These are phyloP conservation scores for Tricholaema leucomelas DNA, from an alignment of 2,113 vertebrate genomes.

Conservation along the genomic window DNA sequence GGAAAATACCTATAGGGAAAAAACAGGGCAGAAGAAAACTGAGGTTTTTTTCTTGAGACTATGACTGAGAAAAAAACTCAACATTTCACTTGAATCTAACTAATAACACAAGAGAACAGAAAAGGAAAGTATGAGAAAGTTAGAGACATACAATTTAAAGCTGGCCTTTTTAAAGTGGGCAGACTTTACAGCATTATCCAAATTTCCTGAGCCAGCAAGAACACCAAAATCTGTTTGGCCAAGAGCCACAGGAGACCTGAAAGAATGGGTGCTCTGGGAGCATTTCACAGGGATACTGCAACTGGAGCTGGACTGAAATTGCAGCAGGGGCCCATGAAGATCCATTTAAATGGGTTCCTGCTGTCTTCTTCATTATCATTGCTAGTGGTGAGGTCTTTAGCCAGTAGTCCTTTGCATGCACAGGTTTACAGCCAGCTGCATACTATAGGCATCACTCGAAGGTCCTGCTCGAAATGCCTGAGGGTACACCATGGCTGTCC, in stretches of 20 bases:
- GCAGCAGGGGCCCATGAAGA: not conserved
- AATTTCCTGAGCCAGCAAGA: not conserved
- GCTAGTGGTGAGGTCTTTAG: not conserved
- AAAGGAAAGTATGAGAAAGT: not conserved
- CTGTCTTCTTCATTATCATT: not conserved
- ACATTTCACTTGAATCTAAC: not conserved
- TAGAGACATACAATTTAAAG: not conserved
- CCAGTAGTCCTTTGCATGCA: not conserved
- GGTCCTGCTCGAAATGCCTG: not conserved
- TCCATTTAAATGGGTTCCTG: not conserved
- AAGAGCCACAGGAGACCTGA: not conserved
- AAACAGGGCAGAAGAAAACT: not conserved
- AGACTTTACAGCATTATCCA: not conserved
- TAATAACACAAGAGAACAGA: not conserved
- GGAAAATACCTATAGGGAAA: not conserved
- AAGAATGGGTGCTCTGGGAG: not conserved
- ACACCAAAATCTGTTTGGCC: not conserved
- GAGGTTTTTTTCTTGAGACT: not conserved
- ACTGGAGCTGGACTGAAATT: not conserved
- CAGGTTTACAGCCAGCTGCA: not conserved
- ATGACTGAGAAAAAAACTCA: not conserved
- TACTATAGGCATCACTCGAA: not conserved
- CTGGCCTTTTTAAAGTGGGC: not conserved
- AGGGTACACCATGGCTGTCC: not conserved
- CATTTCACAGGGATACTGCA: not conserved